Percentiles rank a stretch among this genome's conserved stretches.
Conservation (phyloP, 2,888 invertebrate species). For the Nemurella pictetii region DNA sequence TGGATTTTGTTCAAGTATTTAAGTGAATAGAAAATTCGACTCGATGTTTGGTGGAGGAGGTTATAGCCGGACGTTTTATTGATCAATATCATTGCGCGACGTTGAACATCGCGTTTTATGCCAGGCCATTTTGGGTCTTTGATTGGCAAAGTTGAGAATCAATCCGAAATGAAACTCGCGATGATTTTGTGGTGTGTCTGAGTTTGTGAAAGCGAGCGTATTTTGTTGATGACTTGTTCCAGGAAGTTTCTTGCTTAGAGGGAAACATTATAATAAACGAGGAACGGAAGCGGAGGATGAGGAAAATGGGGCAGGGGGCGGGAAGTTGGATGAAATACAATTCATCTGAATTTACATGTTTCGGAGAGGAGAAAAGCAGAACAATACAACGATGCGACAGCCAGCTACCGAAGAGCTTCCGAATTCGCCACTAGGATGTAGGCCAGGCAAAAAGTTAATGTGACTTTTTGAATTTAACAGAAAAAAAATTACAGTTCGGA, state of each 20-base stretch:
- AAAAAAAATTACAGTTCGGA: constrained; percentile 38
- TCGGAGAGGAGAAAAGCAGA: constrained; percentile 11
- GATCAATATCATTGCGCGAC: not conserved
- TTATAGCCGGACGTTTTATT: not conserved
- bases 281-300: constrained; percentile 37
- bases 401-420: not conserved
- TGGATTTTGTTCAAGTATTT: constrained; percentile 11
- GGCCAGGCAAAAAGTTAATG: not conserved
- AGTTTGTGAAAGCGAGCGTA: constrained; percentile 20
- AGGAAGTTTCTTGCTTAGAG: constrained; percentile 33
- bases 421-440: not conserved
- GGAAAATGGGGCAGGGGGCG: constrained; percentile 39
- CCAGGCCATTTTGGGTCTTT: not conserved
- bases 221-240: constrained; percentile 30
- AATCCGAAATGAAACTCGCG: not conserved
- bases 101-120: not conserved
- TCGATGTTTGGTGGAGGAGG: not conserved
- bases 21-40: not conserved
- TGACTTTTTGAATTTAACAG: constrained; percentile 31
- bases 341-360: constrained; percentile 33
- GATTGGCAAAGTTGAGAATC: not conserved
- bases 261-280: constrained; percentile 34
- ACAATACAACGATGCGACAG: constrained; percentile 19
- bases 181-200: not conserved
- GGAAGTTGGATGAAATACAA: constrained; percentile 33